phyloP scores from a whole-genome alignment of 2,888 invertebrate genomes.

The Drosophila pullipes region DNA sequence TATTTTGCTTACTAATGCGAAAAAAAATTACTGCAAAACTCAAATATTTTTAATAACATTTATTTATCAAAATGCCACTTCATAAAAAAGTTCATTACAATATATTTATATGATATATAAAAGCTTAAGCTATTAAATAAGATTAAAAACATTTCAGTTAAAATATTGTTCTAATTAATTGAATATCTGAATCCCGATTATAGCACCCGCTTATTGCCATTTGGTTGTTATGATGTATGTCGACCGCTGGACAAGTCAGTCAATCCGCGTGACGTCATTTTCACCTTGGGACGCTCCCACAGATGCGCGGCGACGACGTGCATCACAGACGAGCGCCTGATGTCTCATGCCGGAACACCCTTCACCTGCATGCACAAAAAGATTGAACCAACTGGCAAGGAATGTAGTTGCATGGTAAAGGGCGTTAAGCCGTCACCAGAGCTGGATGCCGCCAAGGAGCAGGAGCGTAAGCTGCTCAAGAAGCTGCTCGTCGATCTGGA shows the following conservation, averaged over 20 bases:
- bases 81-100: background rate
- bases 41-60: background rate
- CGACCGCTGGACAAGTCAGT: slow-evolving; percentile 63
- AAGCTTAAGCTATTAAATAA: background rate
- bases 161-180: background rate
- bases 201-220: slow-evolving; percentile 37
- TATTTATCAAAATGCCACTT: background rate
- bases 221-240: slow-evolving; percentile 67
- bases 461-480: slow-evolving; percentile 35
- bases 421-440: slow-evolving; percentile 23
- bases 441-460: slow-evolving; percentile 17
- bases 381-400: background rate
- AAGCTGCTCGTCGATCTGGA: slow-evolving; percentile 49
- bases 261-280: slow-evolving; percentile 71
- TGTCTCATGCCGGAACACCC: slow-evolving; percentile 53
- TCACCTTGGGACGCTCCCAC: slow-evolving; percentile 69
- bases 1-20: background rate
- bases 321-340: slow-evolving; percentile 62
- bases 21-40: background rate
- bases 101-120: background rate
- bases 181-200: background rate
- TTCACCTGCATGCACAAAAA: slow-evolving; percentile 40
- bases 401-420: slow-evolving; percentile 39
- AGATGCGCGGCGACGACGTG: slow-evolving; percentile 47
- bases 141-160: background rate